Percentiles rank a stretch among this genome's conserved stretches.
Conservation (phyloP, 1,140 invertebrate genomes). For the Brachionus rotundiformis region DNA sequence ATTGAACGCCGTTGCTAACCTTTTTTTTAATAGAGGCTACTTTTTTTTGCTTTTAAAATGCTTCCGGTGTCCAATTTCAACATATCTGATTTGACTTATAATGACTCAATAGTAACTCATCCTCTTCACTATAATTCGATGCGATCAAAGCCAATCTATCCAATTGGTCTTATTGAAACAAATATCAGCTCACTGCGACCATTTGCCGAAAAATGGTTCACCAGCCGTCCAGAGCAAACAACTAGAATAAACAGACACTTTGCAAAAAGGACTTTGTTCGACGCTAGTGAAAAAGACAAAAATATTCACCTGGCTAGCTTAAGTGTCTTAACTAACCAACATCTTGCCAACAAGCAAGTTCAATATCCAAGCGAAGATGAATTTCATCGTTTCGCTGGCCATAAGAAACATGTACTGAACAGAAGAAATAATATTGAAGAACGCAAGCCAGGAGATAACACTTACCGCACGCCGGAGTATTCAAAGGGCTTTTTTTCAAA, state of each 20-base stretch:
- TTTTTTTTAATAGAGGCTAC: not conserved
- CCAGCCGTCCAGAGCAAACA: not conserved
- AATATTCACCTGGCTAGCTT: constrained; percentile 32
- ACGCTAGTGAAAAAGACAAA: not conserved
- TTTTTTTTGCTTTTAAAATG: not conserved
- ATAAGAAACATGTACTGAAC: not conserved
- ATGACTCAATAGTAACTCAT: constrained; percentile 29
- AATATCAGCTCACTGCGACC: constrained; percentile 13
- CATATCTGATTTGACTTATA: constrained; percentile 4
- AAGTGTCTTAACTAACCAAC: constrained; percentile 16
- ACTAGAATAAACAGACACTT: not conserved
- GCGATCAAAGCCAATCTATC: not conserved
- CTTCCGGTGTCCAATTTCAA: constrained; percentile 23
- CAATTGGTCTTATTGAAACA: constrained; percentile 5
- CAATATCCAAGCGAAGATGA: constrained; percentile 22
- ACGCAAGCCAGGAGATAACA: not conserved
- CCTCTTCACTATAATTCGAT: constrained; percentile 18
- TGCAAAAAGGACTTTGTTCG: constrained; percentile 19
- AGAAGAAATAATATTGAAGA: constrained; percentile 1
- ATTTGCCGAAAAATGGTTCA: not conserved
- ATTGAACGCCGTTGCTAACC: not conserved
- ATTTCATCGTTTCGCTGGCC: not conserved
- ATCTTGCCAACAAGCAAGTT: not conserved
- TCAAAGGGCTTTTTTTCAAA: constrained; percentile 34
- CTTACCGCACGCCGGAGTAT: constrained; percentile 1